These are phyloP conservation scores for Meloidogyne floridensis DNA, from an alignment of 1,140 invertebrate genomes.

Conservation along the genomic window DNA sequence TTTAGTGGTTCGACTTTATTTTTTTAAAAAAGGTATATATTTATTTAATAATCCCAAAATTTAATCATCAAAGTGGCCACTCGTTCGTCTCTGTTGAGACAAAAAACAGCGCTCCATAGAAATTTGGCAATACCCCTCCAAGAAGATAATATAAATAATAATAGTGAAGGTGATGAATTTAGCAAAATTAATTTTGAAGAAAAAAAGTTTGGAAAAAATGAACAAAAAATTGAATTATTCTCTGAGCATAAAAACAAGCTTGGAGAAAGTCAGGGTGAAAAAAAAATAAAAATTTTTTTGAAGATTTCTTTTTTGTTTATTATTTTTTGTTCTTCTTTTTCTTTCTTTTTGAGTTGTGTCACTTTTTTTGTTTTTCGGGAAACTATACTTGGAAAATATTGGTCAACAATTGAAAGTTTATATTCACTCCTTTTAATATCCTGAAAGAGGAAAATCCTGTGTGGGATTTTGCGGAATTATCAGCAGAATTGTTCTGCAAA, in stretches of 20 bases:
- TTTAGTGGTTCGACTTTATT: background rate
- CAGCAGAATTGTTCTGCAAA: too few relatives aligned
- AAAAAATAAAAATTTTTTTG: background rate
- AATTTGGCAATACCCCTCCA: slow-evolving; percentile 3
- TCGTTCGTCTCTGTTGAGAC: background rate
- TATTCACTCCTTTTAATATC: too few relatives aligned
- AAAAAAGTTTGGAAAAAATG: background rate
- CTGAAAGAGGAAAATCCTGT: too few relatives aligned
- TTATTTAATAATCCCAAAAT: background rate
- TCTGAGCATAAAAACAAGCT: background rate
- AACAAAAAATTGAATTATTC: background rate
- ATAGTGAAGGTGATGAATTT: slow-evolving; percentile 6
- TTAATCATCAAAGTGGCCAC: background rate
- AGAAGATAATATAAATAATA: background rate
- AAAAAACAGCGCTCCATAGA: background rate
- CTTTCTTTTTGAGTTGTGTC: background rate
- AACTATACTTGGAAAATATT: too few relatives aligned
- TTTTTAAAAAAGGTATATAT: background rate
- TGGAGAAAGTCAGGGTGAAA: background rate
- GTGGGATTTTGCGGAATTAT: too few relatives aligned
- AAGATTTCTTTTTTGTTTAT: background rate
- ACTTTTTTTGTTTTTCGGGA: background rate
- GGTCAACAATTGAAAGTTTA: too few relatives aligned
- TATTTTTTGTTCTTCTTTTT: background rate
- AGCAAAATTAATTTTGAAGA: background rate